Conservation (phyloP, 2,113 vertebrate genomes). For the Xenopus laevis region DNA sequence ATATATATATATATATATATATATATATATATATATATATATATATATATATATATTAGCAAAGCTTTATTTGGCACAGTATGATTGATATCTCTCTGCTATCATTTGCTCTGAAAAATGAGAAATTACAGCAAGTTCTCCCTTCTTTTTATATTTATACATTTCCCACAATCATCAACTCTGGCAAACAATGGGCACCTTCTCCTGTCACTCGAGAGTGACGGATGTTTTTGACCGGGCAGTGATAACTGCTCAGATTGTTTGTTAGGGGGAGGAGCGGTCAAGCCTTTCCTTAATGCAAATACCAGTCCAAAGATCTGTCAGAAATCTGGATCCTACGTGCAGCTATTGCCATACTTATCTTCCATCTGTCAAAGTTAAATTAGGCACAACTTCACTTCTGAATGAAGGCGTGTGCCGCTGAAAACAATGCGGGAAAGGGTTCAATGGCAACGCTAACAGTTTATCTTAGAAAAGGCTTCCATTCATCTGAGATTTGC, state of each 20-base stretch:
- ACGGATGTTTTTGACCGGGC: slow-evolving; percentile 27
- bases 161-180: not conserved
- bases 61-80: no score
- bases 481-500: not conserved
- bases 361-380: slow-evolving; percentile 33
- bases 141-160: no score
- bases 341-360: slow-evolving; percentile 35
- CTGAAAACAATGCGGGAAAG: not conserved
- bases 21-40: no score
- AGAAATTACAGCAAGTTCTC: no score
- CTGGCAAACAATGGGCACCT: not conserved
- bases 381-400: not conserved
- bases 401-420: slow-evolving; percentile 6
- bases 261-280: slow-evolving; percentile 12
- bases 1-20: no score
- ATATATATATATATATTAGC: no score
- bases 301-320: slow-evolving; percentile 22
- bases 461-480: not conserved
- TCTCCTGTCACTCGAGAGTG: not conserved
- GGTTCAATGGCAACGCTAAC: not conserved
- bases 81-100: no score
- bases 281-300: slow-evolving; percentile 8
- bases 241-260: slow-evolving; percentile 17
- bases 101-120: no score
- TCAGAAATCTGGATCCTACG: slow-evolving; percentile 5